These are phyloP conservation scores for Lophochroa leadbeateri DNA, from an alignment of 2,113 vertebrate species.

Conservation along the genomic window DNA sequence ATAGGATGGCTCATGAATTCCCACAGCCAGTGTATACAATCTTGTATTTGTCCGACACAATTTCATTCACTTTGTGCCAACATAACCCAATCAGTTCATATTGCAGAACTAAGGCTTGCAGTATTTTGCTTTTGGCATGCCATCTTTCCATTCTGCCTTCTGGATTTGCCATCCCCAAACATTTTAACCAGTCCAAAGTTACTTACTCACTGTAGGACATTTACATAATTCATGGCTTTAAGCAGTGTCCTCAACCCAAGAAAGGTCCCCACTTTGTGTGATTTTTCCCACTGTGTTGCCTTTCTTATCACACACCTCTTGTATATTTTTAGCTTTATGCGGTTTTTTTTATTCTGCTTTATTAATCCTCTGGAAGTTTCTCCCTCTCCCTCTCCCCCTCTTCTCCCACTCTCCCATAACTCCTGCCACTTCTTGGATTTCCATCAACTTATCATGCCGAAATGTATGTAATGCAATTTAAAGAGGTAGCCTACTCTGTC, in stretches of 20 bases:
- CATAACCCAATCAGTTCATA: neutral
- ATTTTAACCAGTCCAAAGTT: neutral
- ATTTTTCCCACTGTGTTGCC: neutral
- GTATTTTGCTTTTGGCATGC: neutral
- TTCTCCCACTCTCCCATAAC: neutral
- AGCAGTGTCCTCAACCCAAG: neutral
- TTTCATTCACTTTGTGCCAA: neutral
- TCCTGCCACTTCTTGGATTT: neutral
- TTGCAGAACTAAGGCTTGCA: neutral
- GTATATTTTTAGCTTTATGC: neutral
- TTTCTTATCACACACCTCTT: neutral
- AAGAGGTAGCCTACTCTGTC: neutral
- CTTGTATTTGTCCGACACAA: neutral
- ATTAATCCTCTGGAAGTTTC: neutral
- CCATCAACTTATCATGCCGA: neutral
- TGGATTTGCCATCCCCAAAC: neutral
- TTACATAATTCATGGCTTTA: neutral
- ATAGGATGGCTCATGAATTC: neutral
- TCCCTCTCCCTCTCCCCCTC: neutral
- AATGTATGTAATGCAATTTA: neutral
- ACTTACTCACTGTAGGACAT: neutral
- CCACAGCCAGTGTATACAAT: accelerated
- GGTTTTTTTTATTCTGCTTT: neutral
- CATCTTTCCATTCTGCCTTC: neutral
- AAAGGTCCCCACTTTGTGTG: neutral